A percentile compares a stretch with the other conserved stretches of the same genome.
Evolutionary conservation across 2,888 invertebrate genomes (phyloP).

Genomic region (Eilema caniola): DNA sequence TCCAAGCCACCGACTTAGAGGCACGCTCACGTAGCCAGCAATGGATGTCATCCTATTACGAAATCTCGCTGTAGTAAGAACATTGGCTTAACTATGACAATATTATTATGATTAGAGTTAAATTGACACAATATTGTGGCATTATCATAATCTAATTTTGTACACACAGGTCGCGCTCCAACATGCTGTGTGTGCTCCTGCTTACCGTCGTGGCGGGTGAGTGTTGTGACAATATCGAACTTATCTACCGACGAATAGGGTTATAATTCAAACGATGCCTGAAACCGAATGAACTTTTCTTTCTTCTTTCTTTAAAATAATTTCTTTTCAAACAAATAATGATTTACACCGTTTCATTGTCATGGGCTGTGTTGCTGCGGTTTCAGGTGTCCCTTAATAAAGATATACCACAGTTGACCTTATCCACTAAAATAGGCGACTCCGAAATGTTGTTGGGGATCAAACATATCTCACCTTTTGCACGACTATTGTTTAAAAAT

Average conservation of each 20-base stretch:
- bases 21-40: neutral
- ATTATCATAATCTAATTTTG: conserved; percentile 8
- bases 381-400: too few relatives aligned
- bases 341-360: too few relatives aligned
- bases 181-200: conserved; percentile 37
- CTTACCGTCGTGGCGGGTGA: conserved; percentile 47
- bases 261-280: neutral
- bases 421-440: too few relatives aligned
- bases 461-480: too few relatives aligned
- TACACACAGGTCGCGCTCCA: conserved; percentile 31
- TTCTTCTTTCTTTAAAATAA: too few relatives aligned
- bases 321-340: too few relatives aligned
- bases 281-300: too few relatives aligned
- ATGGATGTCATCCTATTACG: neutral
- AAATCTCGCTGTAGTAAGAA: neutral
- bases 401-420: too few relatives aligned
- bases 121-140: neutral
- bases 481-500: neutral
- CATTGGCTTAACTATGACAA: neutral
- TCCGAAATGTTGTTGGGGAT: too few relatives aligned
- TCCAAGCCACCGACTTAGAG: neutral
- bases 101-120: neutral
- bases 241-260: neutral
- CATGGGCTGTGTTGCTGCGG: too few relatives aligned
- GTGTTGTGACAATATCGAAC: conserved; percentile 26